phyloP scores from a whole-genome alignment of 2,888 invertebrate genomes.

The Habroteleia sp. region DNA sequence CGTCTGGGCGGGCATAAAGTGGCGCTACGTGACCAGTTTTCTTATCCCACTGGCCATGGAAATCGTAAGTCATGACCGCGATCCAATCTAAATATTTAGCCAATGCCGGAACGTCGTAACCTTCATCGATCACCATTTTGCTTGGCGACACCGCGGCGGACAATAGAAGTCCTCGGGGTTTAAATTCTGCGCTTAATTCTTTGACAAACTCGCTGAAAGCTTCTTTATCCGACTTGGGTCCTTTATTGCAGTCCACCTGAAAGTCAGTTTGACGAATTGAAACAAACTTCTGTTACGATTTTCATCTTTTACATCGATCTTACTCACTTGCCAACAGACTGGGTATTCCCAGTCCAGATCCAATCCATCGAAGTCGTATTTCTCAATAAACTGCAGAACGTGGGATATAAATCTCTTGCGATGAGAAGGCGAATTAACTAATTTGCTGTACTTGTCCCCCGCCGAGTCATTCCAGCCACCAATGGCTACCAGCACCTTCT shows the following conservation, averaged over 20 bases:
- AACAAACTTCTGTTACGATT: too few species aligned
- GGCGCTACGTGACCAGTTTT: conserved; percentile 94
- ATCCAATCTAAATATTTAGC: conserved; percentile 93
- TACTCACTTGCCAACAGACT: conserved; percentile 89
- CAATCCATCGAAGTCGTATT: conserved; percentile 92
- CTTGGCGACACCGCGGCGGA: conserved; percentile 94
- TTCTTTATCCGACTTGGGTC: conserved; percentile 90
- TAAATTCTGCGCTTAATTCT: conserved; percentile 88
- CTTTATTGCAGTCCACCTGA: conserved; percentile 90
- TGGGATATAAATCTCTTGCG: conserved; percentile 88
- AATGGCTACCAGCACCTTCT: conserved; percentile 92
- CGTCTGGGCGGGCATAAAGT: conserved; percentile 89
- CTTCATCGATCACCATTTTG: conserved; percentile 90
- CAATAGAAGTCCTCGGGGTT: conserved; percentile 86
- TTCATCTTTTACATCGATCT: too few species aligned
- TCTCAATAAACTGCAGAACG: conserved; percentile 89
- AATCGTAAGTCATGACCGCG: conserved; percentile 95
- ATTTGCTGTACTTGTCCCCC: conserved; percentile 92
- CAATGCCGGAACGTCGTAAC: conserved; percentile 90
- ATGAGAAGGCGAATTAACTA: conserved; percentile 88
- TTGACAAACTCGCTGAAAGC: conserved; percentile 88
- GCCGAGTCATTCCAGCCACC: conserved; percentile 98
- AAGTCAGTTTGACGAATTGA: too few species aligned
- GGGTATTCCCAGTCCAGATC: conserved; percentile 98
- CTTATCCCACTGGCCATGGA: conserved; percentile 95